Evolutionary conservation across 1,140 invertebrate genomes (phyloP).

Genomic region (Neuroterus valhalla): DNA sequence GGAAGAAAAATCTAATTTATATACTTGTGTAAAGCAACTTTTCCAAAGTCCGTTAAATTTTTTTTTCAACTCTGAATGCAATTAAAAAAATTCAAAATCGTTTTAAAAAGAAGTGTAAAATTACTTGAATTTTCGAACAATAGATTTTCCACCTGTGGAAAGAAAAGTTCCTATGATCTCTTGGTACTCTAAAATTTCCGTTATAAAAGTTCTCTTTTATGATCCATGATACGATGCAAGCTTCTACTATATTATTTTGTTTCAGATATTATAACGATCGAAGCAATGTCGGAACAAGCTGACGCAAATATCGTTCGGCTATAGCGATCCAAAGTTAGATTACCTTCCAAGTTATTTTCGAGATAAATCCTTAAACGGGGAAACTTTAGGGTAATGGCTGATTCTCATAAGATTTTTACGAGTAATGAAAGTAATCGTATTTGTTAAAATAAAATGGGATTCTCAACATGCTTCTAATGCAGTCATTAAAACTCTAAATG

Average conservation of each 20-base stretch:
- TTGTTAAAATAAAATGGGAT: background rate
- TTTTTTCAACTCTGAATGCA: too few species aligned
- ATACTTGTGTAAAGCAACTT: too few species aligned
- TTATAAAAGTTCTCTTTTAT: conserved; percentile 25
- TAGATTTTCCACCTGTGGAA: background rate
- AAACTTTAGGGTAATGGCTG: conserved; percentile 5
- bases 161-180: conserved; percentile 1
- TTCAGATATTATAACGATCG: conserved; percentile 25
- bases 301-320: conserved; percentile 18
- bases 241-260: conserved; percentile 18
- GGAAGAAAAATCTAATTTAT: too few species aligned
- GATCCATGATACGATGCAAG: background rate
- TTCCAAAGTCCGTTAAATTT: too few species aligned
- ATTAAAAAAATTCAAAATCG: too few species aligned
- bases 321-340: conserved; percentile 19
- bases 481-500: conserved; percentile 6
- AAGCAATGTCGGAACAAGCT: conserved; percentile 24
- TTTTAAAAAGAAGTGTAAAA: too few species aligned
- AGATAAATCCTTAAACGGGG: conserved; percentile 7
- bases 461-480: background rate
- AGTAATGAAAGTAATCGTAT: background rate
- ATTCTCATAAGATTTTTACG: conserved; percentile 3
- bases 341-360: conserved; percentile 22
- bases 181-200: conserved; percentile 8
- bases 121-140: too few species aligned